These are phyloP conservation scores for Sinocyclocheilus anshuiensis DNA, from an alignment of 2,113 vertebrate genomes.

Conservation along the genomic window DNA sequence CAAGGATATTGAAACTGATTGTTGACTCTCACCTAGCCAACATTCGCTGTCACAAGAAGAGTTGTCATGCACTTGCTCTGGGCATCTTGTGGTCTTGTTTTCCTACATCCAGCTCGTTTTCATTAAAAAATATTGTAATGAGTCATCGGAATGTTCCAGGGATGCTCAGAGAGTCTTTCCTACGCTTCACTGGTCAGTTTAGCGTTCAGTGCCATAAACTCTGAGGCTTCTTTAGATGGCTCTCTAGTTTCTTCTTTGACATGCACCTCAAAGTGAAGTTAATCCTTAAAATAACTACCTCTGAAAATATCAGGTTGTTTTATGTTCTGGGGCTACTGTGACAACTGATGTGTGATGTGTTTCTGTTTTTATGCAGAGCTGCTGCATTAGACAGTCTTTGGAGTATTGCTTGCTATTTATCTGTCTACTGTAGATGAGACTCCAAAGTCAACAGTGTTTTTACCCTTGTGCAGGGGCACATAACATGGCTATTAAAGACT, in stretches of 20 bases:
- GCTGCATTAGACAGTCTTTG: constrained; percentile 6
- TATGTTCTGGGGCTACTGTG: constrained; percentile 5
- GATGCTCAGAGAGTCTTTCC: too few relatives aligned
- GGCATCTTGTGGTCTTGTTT: too few relatives aligned
- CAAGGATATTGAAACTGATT: too few relatives aligned
- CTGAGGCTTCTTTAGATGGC: too few relatives aligned
- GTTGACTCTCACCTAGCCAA: too few relatives aligned
- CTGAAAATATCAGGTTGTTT: constrained; percentile 12
- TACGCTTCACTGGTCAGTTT: too few relatives aligned
- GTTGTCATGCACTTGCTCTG: too few relatives aligned
- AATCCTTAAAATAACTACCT: constrained; percentile 19
- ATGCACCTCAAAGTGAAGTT: constrained; percentile 20
- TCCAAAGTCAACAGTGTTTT: constrained; percentile 1
- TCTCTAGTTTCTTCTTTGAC: background rate
- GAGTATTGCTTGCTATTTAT: constrained; percentile 3
- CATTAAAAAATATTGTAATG: too few relatives aligned
- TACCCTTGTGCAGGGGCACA: constrained; percentile 1
- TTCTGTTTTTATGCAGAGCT: constrained; percentile 22
- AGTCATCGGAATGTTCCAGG: too few relatives aligned
- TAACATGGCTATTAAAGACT: constrained; percentile 9
- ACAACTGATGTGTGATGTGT: constrained; percentile 21
- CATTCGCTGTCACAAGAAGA: too few relatives aligned
- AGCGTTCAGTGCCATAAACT: too few relatives aligned
- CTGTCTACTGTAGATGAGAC: constrained; percentile 14
- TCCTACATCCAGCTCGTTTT: too few relatives aligned